Evolutionary conservation across 2,113 vertebrate genomes (phyloP).

Genomic region (Odobenus rosmarus): DNA sequence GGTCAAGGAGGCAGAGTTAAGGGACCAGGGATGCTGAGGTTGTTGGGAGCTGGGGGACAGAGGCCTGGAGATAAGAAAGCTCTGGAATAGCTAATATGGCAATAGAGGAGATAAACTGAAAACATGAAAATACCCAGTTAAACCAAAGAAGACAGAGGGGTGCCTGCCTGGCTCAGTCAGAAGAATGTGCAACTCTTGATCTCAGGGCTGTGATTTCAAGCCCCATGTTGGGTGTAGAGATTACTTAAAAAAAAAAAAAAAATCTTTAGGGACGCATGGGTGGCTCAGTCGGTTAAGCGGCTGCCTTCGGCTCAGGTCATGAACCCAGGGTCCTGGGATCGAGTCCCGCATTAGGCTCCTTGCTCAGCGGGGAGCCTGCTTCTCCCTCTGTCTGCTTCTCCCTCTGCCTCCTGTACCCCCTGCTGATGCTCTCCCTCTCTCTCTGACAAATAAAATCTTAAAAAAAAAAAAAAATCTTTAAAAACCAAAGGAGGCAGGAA

Average conservation of each 20-base stretch:
- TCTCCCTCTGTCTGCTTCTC: too few relatives aligned
- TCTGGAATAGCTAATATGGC: neutral
- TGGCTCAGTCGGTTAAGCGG: too few relatives aligned
- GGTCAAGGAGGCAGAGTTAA: neutral
- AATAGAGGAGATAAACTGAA: neutral
- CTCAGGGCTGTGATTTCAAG: neutral
- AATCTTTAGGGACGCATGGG: too few relatives aligned
- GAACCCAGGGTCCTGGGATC: too few relatives aligned
- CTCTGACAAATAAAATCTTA: too few relatives aligned
- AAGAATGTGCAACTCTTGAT: neutral
- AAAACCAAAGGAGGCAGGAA: neutral
- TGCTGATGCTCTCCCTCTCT: too few relatives aligned
- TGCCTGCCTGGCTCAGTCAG: neutral
- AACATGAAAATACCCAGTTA: neutral
- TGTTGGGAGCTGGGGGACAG: neutral
- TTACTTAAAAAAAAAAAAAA: neutral
- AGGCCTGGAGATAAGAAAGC: neutral
- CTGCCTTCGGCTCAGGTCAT: too few relatives aligned
- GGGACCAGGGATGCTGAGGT: neutral
- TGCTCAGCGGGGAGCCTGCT: too few relatives aligned
- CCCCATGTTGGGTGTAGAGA: neutral
- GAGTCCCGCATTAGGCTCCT: too few relatives aligned
- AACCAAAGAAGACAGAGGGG: neutral
- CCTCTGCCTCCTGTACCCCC: too few relatives aligned
- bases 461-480: neutral